A percentile compares a stretch with the other conserved stretches of the same genome.
phyloP scores from a whole-genome alignment of 2,113 vertebrate species.

The Heptranchias perlo region DNA sequence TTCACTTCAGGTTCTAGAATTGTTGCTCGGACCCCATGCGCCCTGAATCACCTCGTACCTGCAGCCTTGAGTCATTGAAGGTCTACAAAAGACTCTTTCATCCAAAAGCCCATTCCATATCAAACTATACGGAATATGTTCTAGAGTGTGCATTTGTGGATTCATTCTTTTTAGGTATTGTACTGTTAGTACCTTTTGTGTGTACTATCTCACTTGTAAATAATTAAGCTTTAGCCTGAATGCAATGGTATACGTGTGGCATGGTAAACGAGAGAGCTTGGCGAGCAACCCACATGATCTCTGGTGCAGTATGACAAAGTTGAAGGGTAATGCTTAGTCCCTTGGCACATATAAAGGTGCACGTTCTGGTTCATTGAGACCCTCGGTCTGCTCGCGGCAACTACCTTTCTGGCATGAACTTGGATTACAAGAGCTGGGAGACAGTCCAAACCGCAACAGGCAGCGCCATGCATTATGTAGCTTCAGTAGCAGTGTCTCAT shows the following conservation, averaged over 20 bases:
- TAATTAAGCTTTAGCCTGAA: not conserved
- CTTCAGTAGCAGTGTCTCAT: not conserved
- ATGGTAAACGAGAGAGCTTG: not conserved
- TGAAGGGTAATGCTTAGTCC: not conserved
- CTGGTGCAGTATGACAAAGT: not conserved
- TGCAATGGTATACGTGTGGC: not conserved
- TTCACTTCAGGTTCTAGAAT: too few relatives aligned
- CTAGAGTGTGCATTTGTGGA: too few relatives aligned
- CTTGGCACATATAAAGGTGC: not conserved
- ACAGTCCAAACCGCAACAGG: not conserved
- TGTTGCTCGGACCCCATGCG: too few relatives aligned
- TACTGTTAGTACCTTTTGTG: not conserved
- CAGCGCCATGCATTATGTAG: not conserved
- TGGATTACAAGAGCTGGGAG: not conserved
- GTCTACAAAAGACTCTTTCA: too few relatives aligned
- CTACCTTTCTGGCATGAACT: not conserved
- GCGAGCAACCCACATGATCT: not conserved
- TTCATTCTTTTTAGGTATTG: not conserved
- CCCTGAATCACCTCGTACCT: too few relatives aligned
- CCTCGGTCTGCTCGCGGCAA: not conserved
- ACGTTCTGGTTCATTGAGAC: not conserved
- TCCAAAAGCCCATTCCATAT: too few relatives aligned
- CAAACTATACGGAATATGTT: too few relatives aligned
- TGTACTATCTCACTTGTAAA: not conserved
- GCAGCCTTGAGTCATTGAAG: too few relatives aligned